Percentiles rank a stretch among this genome's conserved stretches.
Evolutionary conservation across 2,888 invertebrate species (phyloP).

Genomic region (Chrysolina haemoptera): DNA sequence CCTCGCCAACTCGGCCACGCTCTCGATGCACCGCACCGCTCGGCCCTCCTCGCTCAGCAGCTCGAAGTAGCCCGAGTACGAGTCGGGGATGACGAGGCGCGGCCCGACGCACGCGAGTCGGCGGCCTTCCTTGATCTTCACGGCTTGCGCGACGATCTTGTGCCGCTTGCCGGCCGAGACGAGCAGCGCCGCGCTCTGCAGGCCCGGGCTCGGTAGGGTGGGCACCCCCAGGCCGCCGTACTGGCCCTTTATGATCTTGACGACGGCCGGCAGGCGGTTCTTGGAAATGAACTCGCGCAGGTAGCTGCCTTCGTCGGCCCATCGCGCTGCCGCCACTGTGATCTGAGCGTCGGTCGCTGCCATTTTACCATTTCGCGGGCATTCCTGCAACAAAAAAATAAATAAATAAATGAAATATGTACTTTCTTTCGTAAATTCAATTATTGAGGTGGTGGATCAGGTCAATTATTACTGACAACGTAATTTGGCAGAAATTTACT

Average conservation of each 20-base stretch:
- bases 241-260: conserved; percentile 94
- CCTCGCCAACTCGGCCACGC: conserved; percentile 86
- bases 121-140: conserved; percentile 91
- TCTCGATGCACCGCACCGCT: conserved; percentile 91
- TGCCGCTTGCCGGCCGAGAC: conserved; percentile 88
- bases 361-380: conserved; percentile 72
- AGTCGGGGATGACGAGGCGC: conserved; percentile 90
- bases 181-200: conserved; percentile 89
- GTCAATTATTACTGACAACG: no score
- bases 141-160: conserved; percentile 90
- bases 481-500: no score
- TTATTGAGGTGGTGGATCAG: no score
- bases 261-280: conserved; percentile 85
- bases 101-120: conserved; percentile 86
- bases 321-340: conserved; percentile 87
- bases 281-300: conserved; percentile 81
- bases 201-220: conserved; percentile 86
- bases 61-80: conserved; percentile 94
- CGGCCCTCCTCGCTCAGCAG: conserved; percentile 94
- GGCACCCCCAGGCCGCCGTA: conserved; percentile 93
- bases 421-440: no score
- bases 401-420: no score
- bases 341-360: conserved; percentile 94
- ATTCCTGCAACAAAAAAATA: conserved; percentile 72
- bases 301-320: conserved; percentile 82